phyloP scores from a whole-genome alignment of 2,888 invertebrate genomes.

The Acleris laterana region DNA sequence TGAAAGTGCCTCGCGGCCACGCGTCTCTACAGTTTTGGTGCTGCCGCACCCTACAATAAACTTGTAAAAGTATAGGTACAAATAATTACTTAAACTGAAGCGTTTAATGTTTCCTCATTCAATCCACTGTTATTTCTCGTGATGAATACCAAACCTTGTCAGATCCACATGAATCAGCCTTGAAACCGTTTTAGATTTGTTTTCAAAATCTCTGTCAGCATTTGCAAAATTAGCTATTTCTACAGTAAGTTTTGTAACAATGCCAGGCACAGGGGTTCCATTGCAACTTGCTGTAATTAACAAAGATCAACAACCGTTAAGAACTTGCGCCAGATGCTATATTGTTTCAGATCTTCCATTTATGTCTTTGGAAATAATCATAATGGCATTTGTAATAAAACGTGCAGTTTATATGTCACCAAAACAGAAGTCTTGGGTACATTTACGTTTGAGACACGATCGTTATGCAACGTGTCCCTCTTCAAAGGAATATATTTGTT shows the following conservation, averaged over 20 bases:
- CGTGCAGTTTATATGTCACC: constrained; percentile 30
- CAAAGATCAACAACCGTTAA: constrained; percentile 29
- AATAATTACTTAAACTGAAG: neutral
- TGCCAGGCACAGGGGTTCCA: constrained; percentile 10
- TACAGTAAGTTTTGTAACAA: constrained; percentile 12
- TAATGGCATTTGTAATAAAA: constrained; percentile 27
- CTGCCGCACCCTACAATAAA: constrained; percentile 40
- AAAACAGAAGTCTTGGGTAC: constrained; percentile 48
- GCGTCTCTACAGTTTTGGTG: constrained; percentile 48
- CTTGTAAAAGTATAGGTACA: constrained; percentile 1
- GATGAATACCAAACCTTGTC: too few relatives aligned
- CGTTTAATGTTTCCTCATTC: neutral
- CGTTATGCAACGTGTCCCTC: constrained; percentile 67
- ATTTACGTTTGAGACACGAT: constrained; percentile 61
- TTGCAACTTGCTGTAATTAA: constrained; percentile 25
- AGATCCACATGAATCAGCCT: neutral
- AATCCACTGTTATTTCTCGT: neutral
- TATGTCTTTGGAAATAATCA: constrained; percentile 6
- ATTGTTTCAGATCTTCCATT: constrained; percentile 10
- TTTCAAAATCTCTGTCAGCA: too few relatives aligned
- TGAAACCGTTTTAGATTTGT: too few relatives aligned
- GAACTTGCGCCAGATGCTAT: constrained; percentile 18
- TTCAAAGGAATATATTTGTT: constrained; percentile 75
- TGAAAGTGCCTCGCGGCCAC: constrained; percentile 75
- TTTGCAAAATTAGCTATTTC: constrained; percentile 10